These are phyloP conservation scores for Parapristionchus giblindavisi DNA, from an alignment of 2,888 invertebrate species.

Conservation along the genomic window DNA sequence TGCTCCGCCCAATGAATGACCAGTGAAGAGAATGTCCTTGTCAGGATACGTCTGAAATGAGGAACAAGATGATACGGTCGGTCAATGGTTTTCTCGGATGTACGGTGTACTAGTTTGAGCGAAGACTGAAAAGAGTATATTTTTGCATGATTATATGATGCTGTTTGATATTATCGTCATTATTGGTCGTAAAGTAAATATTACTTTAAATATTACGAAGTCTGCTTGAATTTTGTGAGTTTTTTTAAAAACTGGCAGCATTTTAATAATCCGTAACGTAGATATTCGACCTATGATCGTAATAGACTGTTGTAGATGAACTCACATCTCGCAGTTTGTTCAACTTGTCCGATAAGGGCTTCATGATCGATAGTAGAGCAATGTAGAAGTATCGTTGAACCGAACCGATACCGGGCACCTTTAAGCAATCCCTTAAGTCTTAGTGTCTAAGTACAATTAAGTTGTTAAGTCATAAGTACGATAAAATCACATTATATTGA, in stretches of 20 bases:
- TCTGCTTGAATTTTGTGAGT: too few species aligned
- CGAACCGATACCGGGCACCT: conserved; percentile 60
- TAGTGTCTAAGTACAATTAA: not conserved
- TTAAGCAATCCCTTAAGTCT: conserved; percentile 30
- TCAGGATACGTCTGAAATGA: conserved; percentile 45
- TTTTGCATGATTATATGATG: too few species aligned
- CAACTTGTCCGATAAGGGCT: conserved; percentile 45
- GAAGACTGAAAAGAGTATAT: too few species aligned
- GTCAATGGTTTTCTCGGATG: too few species aligned
- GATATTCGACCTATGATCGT: too few species aligned
- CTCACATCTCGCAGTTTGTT: conserved; percentile 44
- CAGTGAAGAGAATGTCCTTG: conserved; percentile 59
- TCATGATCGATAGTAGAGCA: conserved; percentile 61
- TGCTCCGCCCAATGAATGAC: conserved; percentile 66
- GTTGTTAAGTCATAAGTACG: not conserved
- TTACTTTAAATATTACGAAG: too few species aligned
- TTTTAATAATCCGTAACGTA: too few species aligned
- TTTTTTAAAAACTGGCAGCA: too few species aligned
- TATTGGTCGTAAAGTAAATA: too few species aligned
- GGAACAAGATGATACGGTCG: not conserved
- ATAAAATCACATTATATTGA: not conserved
- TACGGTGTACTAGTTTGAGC: too few species aligned
- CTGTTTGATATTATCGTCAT: too few species aligned
- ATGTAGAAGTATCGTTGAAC: conserved; percentile 66
- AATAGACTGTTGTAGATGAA: too few species aligned